Evolutionary conservation across 2,888 invertebrate species (phyloP), one percentile per base, ranked within the genome.

Genomic region (Ptilodon capucinus): DNA sequence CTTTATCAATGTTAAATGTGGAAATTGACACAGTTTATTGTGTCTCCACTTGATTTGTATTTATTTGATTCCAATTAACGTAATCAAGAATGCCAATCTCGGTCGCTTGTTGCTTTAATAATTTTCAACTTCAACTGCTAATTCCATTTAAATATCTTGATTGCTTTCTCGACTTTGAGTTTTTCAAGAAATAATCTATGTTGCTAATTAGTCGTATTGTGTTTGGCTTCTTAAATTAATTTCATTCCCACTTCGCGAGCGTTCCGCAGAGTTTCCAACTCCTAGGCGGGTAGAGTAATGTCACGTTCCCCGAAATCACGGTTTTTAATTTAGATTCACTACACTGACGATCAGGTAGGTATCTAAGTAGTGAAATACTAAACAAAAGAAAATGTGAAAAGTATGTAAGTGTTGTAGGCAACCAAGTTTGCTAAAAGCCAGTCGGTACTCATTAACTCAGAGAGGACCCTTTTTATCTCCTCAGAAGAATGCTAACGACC

Each of bases 381-480:
- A 28, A 28, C 2, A 11, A 28, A 11, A 28, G 3, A 6, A 23
- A 28, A 28, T 28, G 25, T 28, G 4, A 9, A 28, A 28, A 28
- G 25, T 28, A 28, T 11, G 21, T 28, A 28, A 11, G 25, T 28
- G 25, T n/a, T 11, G 21, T 39, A 39, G 14, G 39, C 13, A 19
- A 2, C 13, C 19, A 19, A 21, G 21, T 39, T 39, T 21, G 21
- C 19, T 39, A 21, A 39, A 39, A 39, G 39, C 21, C 21, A 39
- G 39, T 39, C 39, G 14, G 14, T n/a, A 21, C 17, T 39, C 39
- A 39, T 39, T 36, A 36, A 18, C 36, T 36, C 11, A 2, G 18
- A 36, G 36, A 18, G 36, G 36, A 36, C 36, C 36, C 36, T 36
- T 36, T 36, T 36, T 18, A 36, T 36, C 36, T 36, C 8, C 36